A percentile compares a stretch with the other conserved stretches of the same genome.
Conservation (phyloP, 2,888 invertebrate species). For the Nomada fabriciana region DNA sequence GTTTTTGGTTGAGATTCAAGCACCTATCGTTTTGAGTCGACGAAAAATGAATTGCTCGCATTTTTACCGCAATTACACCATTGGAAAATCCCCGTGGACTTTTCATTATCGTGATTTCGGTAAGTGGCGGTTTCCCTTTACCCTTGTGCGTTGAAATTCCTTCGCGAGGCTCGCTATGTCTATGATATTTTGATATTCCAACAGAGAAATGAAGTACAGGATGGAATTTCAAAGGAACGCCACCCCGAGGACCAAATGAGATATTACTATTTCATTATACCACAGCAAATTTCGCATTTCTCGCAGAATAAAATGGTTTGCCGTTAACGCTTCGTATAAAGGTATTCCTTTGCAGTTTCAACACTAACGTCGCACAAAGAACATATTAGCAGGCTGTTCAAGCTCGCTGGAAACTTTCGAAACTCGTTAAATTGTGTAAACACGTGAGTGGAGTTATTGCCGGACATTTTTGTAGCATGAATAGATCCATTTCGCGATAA, state of each 20-base stretch:
- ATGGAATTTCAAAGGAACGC: constrained; percentile 56
- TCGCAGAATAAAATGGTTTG: constrained; percentile 32
- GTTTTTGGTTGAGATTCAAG: too few relatives aligned
- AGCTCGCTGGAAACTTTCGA: constrained; percentile 1
- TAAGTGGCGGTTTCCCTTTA: neutral
- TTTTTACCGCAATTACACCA: neutral
- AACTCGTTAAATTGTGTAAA: neutral
- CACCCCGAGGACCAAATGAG: constrained; percentile 25
- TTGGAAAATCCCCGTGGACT: neutral
- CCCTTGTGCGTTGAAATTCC: constrained; percentile 7
- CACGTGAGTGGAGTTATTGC: neutral
- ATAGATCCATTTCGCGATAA: neutral
- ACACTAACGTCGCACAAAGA: constrained; percentile 4
- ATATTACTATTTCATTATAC: constrained; percentile 44
- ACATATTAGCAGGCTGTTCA: neutral
- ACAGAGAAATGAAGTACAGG: constrained; percentile 35
- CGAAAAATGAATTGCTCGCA: neutral
- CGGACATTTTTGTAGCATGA: neutral
- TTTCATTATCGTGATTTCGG: neutral
- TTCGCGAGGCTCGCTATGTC: constrained; percentile 1
- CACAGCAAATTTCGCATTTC: constrained; percentile 15
- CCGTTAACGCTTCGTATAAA: constrained; percentile 26
- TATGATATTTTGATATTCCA: constrained; percentile 38
- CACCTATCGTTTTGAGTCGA: too few relatives aligned
- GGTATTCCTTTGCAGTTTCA: constrained; percentile 1